Percentiles rank a stretch among this genome's conserved stretches.
Conservation (phyloP, 2,113 vertebrate genomes). For the Sebastes schlegelii region DNA sequence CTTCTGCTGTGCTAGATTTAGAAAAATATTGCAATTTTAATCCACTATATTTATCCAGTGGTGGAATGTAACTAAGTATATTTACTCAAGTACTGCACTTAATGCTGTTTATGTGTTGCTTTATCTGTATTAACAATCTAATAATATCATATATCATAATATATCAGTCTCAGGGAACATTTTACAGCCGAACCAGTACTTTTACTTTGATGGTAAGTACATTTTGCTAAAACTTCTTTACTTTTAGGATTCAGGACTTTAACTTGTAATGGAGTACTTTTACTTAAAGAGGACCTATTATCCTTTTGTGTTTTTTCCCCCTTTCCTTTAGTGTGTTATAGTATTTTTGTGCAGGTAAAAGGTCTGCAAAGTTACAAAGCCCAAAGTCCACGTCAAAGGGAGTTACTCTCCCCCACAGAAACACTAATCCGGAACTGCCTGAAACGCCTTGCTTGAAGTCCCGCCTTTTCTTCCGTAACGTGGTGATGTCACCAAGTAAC, state of each 20-base stretch:
- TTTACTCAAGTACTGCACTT: background rate
- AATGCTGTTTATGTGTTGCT: background rate
- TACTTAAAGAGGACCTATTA: no score
- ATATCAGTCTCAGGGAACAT: background rate
- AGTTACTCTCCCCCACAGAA: no score
- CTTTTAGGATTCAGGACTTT: background rate
- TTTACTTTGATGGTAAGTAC: background rate
- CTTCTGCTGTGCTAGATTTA: background rate
- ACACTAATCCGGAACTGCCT: no score
- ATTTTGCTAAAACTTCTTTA: background rate
- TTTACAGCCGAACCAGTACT: background rate
- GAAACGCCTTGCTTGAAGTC: no score
- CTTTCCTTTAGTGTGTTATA: no score
- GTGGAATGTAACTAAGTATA: background rate
- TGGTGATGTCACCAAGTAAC: no score
- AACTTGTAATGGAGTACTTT: background rate
- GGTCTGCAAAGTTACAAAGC: no score
- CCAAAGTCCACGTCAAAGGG: no score
- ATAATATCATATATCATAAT: background rate
- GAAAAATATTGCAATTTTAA: background rate
- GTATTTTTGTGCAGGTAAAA: no score
- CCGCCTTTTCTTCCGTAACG: no score
- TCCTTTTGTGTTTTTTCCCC: no score
- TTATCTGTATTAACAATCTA: background rate
- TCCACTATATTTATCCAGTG: background rate